These are phyloP conservation scores for Ornithorhynchus anatinus DNA, from an alignment of 2,113 vertebrate species.

Conservation along the genomic window DNA sequence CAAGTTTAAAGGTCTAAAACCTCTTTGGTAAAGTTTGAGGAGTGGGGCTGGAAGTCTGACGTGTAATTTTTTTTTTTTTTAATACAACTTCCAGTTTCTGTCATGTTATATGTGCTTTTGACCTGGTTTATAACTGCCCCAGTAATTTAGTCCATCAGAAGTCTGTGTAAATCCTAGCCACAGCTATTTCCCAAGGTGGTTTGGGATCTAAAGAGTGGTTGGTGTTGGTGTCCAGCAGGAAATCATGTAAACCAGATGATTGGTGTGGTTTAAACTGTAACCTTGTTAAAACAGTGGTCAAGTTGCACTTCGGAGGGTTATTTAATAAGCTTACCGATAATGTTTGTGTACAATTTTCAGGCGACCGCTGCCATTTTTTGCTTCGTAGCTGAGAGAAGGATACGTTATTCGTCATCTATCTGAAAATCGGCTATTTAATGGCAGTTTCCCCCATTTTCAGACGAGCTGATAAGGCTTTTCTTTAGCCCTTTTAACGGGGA, in stretches of 20 bases:
- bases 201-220: conserved; percentile 40
- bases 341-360: conserved; percentile 39
- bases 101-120: conserved; percentile 38
- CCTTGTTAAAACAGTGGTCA: conserved; percentile 41
- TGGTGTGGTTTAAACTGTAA: conserved; percentile 37
- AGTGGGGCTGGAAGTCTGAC: background rate
- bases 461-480: background rate
- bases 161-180: conserved; percentile 49
- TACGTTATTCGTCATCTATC: conserved; percentile 7
- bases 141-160: conserved; percentile 44
- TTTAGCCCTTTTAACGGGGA: conserved; percentile 3
- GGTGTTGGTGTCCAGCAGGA: conserved; percentile 44
- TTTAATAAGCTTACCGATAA: conserved; percentile 42
- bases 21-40: background rate
- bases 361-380: conserved; percentile 24
- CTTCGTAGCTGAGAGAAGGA: background rate
- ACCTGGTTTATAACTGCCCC: conserved; percentile 24
- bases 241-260: conserved; percentile 37
- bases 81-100: conserved; percentile 30
- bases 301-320: conserved; percentile 24
- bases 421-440: background rate
- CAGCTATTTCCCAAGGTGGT: conserved; percentile 54
- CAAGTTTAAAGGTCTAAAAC: conserved; percentile 2
- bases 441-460: background rate
- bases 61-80: conserved; percentile 30